Base-by-base conservation (phyloP, 2,113 vertebrate genomes). In the Ornithorhynchus anatinus region DNA sequence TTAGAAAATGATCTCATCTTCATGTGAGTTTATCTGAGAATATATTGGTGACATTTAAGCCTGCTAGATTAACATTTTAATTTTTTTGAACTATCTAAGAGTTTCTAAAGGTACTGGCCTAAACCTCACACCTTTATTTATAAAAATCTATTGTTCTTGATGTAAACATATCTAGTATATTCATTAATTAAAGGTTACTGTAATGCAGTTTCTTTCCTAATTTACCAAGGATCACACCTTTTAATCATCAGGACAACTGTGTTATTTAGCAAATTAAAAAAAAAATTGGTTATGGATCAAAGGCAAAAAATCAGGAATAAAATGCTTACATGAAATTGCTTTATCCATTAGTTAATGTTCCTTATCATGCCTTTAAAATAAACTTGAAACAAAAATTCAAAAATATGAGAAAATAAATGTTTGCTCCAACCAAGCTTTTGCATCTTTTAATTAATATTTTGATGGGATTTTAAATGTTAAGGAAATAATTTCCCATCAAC, bases 391-490 rank as follows among this genome's bases (percentile, higher is more conserved):
- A 88, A 78, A 79, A 77, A 84, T 80, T 82, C 48, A 79, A 80
- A 89, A 59, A 69, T 33, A 85, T 36, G 56, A 50, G 39, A 80
- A 82, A 88, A 85, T 79, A 83, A 88, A 79, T 75, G 72, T 86
- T 72, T 84, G 66, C 72, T 83, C 83, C 70, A 89, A 78, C 66
- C 72, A 75, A 91, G 81, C 72, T 82, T 72, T 65, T 84, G 84
- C 75, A 69, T 91, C 81, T 79, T 82, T 83, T 91, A 94, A 94
- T 94, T 92, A 94, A 93, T 88, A 89, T 48, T 64, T 84, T 75
- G 84, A 81, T 89, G 87, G 82, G 77, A 90, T 92, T 89, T 84
- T 85, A 92, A 91, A 89, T 84, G 86, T 81, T 88, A 87, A 89
- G 83, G 81, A 92, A 91, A 89, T 89, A 83, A 92, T 87, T 90